Base-by-base conservation (phyloP, 2,797 vertebrate genomes). In the Silurus lanzhouensis region DNA sequence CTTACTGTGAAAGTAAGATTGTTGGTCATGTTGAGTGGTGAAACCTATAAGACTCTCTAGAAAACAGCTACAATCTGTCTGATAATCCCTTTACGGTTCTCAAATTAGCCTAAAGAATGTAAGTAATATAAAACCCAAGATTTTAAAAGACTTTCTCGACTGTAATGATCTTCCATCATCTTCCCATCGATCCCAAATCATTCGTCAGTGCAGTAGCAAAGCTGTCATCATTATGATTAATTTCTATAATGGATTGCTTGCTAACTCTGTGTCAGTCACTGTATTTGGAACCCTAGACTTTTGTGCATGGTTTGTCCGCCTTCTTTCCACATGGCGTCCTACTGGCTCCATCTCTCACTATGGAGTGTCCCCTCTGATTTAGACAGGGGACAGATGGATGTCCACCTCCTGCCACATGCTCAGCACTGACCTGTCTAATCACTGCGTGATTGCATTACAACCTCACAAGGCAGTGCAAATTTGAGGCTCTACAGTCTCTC, bases 331-430 rank as follows among this genome's bases (percentile, higher is more conserved):
- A 61, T 14, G 31, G 76, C 44, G 31, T 61, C 57, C 57, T 78
- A 61, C 57, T 80, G 75, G 25, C 77, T 82, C 60, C n/a, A 78
- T 88, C 31, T 64, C 58, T 85, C 67, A 52, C 31, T 57, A 27
- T 70, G 75, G 82, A 80, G 70, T 70, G 76, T 84, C 85, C 81
- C 85, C 31, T 68, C 17, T 61, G 57, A 86, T 31, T 84, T 85
- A 88, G 85, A 88, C 87, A 77, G 66, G 74, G 78, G 83, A 74
- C 85, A 89, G 87, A 87, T 87, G 87, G 88, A 86, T 17, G 57
- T 83, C 81, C 87, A 88, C 84, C 88, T 83, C 79, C 75, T 83
- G 83, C 83, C 87, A 76, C 85, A 74, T 88, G 83, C 60, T 88
- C 76, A 88, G 71, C 82, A 81, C 83, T 85, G 85, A 86, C 85